These are phyloP conservation scores for Formica exsecta DNA, from an alignment of 1,140 invertebrate genomes.

Conservation along the genomic window DNA sequence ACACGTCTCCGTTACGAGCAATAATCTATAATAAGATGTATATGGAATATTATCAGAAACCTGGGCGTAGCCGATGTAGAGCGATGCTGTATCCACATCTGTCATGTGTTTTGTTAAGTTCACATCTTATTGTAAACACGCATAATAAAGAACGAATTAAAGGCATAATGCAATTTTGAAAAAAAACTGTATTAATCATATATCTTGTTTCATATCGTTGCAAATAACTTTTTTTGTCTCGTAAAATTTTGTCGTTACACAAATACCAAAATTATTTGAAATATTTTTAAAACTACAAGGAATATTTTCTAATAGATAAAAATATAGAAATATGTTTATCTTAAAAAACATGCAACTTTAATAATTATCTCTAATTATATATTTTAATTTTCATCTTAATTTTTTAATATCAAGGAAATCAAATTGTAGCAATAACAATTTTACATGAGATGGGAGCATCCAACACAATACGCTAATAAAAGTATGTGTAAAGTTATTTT, in stretches of 20 bases:
- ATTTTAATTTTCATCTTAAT: neutral
- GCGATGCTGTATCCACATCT: neutral
- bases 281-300: neutral
- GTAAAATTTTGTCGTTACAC: neutral
- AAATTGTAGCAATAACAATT: no score
- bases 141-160: neutral
- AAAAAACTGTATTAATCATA: neutral
- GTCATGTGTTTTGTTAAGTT: neutral
- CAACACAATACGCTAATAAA: neutral
- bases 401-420: neutral
- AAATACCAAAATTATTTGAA: neutral
- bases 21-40: neutral
- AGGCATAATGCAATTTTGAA: neutral
- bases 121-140: neutral
- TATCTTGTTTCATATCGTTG: neutral
- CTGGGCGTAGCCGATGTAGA: neutral
- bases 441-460: neutral
- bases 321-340: neutral
- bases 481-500: constrained; percentile 42
- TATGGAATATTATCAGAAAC: constrained; percentile 9
- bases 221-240: no score
- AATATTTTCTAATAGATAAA: neutral
- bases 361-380: neutral
- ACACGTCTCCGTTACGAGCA: neutral
- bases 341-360: neutral